Base-by-base conservation (phyloP, 2,888 invertebrate species). In the Chironomus riparius region DNA sequence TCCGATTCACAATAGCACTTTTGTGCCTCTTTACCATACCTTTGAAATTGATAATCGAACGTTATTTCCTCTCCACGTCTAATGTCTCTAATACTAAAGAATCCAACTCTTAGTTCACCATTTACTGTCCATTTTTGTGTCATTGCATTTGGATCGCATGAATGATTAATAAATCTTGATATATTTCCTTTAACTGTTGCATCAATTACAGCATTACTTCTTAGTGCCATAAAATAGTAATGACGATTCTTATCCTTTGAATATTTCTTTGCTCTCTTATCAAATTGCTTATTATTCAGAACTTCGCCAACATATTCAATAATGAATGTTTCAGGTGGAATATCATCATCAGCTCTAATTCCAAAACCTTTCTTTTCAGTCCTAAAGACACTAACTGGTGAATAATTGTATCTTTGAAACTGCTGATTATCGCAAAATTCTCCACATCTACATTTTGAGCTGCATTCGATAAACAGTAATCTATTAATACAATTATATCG, bases 241-340 rank as follows among this genome's bases (percentile, higher is more conserved):
- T 99, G 98, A 48, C 90, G 87, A 81, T 93, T 93, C 82, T 95
- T 94, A 77, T 93, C 93, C 79, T 92, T 91, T 0, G 95, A 94
- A 83, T 98, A 98, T 68, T 91, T 89, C 80, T 92, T 92, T 0
- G 95, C 93, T 6, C 98, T 88, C 76, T 90, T 88, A 81, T 93
- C 92, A 84, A 98, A 98, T 82, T 95, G 94, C 78, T 92, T 91
- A 70, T 91, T 92, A 83, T 95, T 93, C 7, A 98, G 86, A 0
- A 99, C 97, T 86, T 99, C 99, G 0, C 99, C 99, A 0, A 99
- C 94, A 83, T 99, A 99, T 83, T 99, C 99, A 90, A 98, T 92
- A 69, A 99, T 91, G 85, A 99, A 99, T 80, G 92, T 91, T 7
- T 96, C 97, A 0, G 82, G 78, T 0, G 80, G 78, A 61, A 83